Percentiles rank a stretch among this genome's conserved stretches.
Conservation (phyloP, 2,888 invertebrate species). For the Troilus luridus region DNA sequence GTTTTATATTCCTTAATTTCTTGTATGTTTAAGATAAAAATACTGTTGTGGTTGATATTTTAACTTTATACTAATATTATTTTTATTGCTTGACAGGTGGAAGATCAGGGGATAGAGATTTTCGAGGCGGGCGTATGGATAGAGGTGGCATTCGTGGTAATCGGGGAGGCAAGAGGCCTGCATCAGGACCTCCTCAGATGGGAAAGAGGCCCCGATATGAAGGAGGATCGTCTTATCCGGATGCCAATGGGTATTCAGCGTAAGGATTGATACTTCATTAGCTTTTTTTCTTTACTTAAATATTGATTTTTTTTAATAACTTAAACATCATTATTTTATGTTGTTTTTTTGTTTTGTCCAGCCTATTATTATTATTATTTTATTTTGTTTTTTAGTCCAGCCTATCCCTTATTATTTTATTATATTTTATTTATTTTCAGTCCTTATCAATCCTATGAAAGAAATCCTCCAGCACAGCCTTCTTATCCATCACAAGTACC, state of each 20-base stretch:
- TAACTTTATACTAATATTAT: neutral
- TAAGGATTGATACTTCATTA: slow-evolving; percentile 4
- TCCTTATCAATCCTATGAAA: slow-evolving; percentile 45
- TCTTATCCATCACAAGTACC: slow-evolving; percentile 30
- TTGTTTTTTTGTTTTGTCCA: neutral
- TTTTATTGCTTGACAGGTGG: neutral
- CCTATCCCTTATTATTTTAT: neutral
- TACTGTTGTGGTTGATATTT: neutral
- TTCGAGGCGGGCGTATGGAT: slow-evolving; percentile 45
- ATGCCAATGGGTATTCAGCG: slow-evolving; percentile 56
- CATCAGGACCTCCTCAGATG: slow-evolving; percentile 49
- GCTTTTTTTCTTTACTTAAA: neutral
- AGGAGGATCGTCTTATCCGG: slow-evolving; percentile 47
- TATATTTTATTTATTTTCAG: slow-evolving; percentile 36
- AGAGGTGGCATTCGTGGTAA: slow-evolving; percentile 42
- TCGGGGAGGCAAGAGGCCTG: slow-evolving; percentile 47
- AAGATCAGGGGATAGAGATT: slow-evolving; percentile 37
- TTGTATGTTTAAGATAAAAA: neutral
- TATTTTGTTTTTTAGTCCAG: no score
- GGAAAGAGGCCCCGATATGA: slow-evolving; percentile 54
- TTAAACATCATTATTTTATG: neutral
- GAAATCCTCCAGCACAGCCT: slow-evolving; percentile 16
- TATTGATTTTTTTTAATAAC: neutral
- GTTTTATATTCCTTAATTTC: neutral
- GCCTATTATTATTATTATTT: neutral